phyloP scores from a whole-genome alignment of 2,113 vertebrate genomes.

The Halichoeres trimaculatus region DNA sequence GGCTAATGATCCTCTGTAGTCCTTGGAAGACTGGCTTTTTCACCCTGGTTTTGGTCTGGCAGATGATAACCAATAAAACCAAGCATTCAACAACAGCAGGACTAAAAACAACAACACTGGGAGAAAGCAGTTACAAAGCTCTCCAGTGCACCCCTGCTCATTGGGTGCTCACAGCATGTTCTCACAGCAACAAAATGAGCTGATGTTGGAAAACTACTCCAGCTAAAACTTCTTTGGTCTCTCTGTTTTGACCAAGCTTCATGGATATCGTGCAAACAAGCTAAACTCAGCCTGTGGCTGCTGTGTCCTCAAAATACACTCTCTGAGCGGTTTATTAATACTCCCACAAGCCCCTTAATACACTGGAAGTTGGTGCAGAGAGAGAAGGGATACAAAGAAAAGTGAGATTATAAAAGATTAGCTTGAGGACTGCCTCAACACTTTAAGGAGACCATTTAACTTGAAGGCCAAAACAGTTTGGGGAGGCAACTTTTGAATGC shows the following conservation, averaged over 20 bases:
- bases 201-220: conserved; percentile 15
- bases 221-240: conserved; percentile 14
- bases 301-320: conserved; percentile 54
- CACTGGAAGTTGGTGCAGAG: conserved; percentile 33
- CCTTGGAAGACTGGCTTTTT: too few species aligned
- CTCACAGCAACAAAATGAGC: conserved; percentile 8
- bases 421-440: conserved; percentile 30
- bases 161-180: conserved; percentile 1
- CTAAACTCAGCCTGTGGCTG: conserved; percentile 30
- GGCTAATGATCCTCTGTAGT: too few species aligned
- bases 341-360: conserved; percentile 38
- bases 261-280: conserved; percentile 23
- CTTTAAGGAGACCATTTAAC: conserved; percentile 41
- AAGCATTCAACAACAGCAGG: too few species aligned
- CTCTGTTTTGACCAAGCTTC: conserved; percentile 27
- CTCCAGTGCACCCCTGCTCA: not conserved
- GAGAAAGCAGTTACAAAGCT: not conserved
- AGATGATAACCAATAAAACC: too few species aligned
- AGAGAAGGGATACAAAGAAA: conserved; percentile 31
- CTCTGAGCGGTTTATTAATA: conserved; percentile 51
- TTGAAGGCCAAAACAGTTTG: conserved; percentile 17
- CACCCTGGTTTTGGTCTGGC: too few species aligned
- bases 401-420: conserved; percentile 51
- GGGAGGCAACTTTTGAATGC: not conserved
- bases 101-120: not conserved